Base-by-base conservation (phyloP, 2,113 vertebrate species). In the Bufo gargarizans region DNA sequence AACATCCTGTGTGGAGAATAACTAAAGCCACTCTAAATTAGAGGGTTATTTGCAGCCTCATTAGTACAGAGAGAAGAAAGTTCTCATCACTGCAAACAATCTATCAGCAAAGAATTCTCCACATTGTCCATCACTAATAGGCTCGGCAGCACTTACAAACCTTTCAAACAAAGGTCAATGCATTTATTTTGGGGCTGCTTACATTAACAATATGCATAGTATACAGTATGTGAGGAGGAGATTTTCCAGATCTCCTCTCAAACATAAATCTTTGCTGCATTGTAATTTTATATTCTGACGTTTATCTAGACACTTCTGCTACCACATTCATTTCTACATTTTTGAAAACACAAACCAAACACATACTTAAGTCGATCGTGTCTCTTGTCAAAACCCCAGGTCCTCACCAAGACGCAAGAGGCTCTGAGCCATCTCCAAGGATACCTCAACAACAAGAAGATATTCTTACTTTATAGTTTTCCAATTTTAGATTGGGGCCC, bases 1-100 rank as follows among this genome's bases (percentile, higher is more conserved):
- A 89, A 13, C 65, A 56, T 56, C 20, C 77, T 69, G 83, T 91
- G 47, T 6, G 33, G 16, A 69, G 33, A 76, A 6, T 84, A 91
- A 55, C 58, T 53, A 22, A 85, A 90, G 47, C 11, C 77, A 47
- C 12, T 91, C 55, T 89, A 87, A 77, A 89, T 72, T 58, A 3
- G 82, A 45, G 76, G 79, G 58, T 45, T 78, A 88, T 90, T 90
- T 92, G 65, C 11, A 86, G 47, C 56, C 74, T 89, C 80, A 77
- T 88, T 85, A 92, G 6, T 90, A 45, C 13, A 90, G 2, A 61
- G 77, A 78, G 45, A 67, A 49, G 72, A 33, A 67, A 49, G 72
- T 53, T 33, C 13, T 49, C 59, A 8, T 63, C 55, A 72, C 53
- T 82, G 47, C 11, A 69, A 79, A 53, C 11, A 65, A 82, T 86